Evolutionary conservation across 2,113 vertebrate genomes (phyloP), one percentile per base, ranked within the genome.

Genomic region (Promerops cafer): DNA sequence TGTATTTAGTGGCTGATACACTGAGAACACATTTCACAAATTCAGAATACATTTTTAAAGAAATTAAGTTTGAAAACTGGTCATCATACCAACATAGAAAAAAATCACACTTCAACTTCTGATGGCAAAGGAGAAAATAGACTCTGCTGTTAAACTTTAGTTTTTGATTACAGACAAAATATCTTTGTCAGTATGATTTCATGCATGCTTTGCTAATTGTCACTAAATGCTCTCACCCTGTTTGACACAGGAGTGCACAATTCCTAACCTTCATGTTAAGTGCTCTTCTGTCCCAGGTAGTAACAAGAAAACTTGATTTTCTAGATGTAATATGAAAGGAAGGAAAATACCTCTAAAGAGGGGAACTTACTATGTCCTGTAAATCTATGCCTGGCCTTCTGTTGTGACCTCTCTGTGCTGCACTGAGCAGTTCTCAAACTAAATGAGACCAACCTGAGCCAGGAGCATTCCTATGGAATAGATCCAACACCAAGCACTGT

Each of bases 281-380:
- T 13, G 2, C 19, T 94, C 7, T 56, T 82, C 37, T 78, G 42
- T 75, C 20, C 18, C 26, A 66, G 10, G 18, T 78, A 74, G 40
- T 13, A 61, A 7, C 6, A 68, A 33, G 22, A 78, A 78, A 49
- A 54, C 42, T 45, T 70, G 6, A 24, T 70, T 94, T 91, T 87
- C 28, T 78, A 45, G 20, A 40, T 59, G 20, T n/a, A 31, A 47
- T 18, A 7, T 72, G 16, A n/a, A 77, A 74, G 35, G 40, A 77
- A 64, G 49, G 31, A 77, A n/a, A 63, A 40, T 77, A 17, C 9
- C 13, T 79, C 24, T 44, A 20, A 56, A 52, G 44, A 64, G 27
- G 8, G 2, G 10, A 65, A 21, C 6, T 44, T 60, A 33, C 2
- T 44, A 24, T 54, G 11, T 66, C 23, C 1, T 0, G 23, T 59